Evolutionary conservation across 1,140 invertebrate genomes (phyloP), one percentile per base, ranked within the genome.

Genomic region (Goniozus legneri): DNA sequence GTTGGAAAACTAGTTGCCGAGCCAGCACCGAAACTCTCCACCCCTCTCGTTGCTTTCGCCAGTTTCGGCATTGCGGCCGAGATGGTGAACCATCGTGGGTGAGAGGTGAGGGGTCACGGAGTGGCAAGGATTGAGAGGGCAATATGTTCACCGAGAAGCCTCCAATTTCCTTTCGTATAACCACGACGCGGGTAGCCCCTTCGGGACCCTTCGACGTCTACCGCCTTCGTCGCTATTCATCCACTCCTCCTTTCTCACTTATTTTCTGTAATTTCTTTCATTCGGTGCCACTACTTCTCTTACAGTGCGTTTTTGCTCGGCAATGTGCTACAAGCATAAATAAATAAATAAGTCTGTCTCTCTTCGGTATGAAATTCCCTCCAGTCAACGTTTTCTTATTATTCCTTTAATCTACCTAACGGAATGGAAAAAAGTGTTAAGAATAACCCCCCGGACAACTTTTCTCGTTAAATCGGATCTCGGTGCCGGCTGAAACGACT

Each of bases 111-210:
- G 50, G 41, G 37, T 30, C 35, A 33, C 40, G 21, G 20, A 42
- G 32, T 39, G 37, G 45, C 48, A 42, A 61, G 58, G 50, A 56
- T 58, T 27, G 52, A 61, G 56, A 61, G 56, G 49, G 52, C 50
- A 61, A 62, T 62, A 62, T 56, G 60, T 62, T 62, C 36, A n/a
- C 44, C 31, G 53, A 52, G 58, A 56, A 62, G 50, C 58, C 58
- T 56, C 59, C 60, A 58, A 62, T 62, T 62, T 62, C 50, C 60
- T 59, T n/a, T 37, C 39, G 42, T 40, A 49, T 48, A 52, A 33
- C 21, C 41, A 31, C 45, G 49, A 53, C 52, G 48, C 32, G n/a
- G n/a, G n/a, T n/a, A n/a, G n/a, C 36, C 50, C 45, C 44, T 44
- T 45, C 38, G 50, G 37, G 1, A 37, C 37, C 22, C 15, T 30